A percentile compares a stretch with the other conserved stretches of the same genome.
phyloP scores from a whole-genome alignment of 2,113 vertebrate genomes.

The Zapus hudsonius region DNA sequence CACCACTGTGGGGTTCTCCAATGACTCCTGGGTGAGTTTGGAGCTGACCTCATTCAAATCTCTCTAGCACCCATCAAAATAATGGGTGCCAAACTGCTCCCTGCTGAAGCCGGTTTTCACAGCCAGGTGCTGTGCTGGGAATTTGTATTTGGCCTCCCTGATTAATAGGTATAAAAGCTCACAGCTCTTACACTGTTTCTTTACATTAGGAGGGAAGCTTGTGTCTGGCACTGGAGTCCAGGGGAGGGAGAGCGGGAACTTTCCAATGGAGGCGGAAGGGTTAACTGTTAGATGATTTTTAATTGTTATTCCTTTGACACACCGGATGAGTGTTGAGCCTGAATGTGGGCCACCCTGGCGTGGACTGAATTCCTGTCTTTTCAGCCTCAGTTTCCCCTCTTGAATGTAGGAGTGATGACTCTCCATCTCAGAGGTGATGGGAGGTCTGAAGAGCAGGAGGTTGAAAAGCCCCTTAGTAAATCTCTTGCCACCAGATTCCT shows the following conservation, averaged over 20 bases:
- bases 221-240: background rate
- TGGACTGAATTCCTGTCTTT: background rate
- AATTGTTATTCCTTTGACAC: background rate
- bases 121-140: background rate
- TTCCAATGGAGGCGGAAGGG: background rate
- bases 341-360: background rate
- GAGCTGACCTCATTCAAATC: constrained; percentile 77
- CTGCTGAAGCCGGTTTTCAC: background rate
- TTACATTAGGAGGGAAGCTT: constrained; percentile 62
- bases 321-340: too few relatives aligned
- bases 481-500: background rate
- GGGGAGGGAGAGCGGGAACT: background rate
- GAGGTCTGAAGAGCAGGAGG: background rate
- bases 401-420: background rate
- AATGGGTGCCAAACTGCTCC: constrained; percentile 66
- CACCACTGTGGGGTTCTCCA: constrained; percentile 62
- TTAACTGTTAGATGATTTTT: background rate
- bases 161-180: constrained; percentile 73
- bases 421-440: background rate
- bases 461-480: background rate
- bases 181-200: constrained; percentile 75
- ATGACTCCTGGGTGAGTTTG: constrained; percentile 61
- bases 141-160: constrained; percentile 64
- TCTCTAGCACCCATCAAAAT: constrained; percentile 68
- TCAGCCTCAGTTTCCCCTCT: background rate